phyloP scores from a whole-genome alignment of 2,888 invertebrate genomes.

The Cenopis cana region DNA sequence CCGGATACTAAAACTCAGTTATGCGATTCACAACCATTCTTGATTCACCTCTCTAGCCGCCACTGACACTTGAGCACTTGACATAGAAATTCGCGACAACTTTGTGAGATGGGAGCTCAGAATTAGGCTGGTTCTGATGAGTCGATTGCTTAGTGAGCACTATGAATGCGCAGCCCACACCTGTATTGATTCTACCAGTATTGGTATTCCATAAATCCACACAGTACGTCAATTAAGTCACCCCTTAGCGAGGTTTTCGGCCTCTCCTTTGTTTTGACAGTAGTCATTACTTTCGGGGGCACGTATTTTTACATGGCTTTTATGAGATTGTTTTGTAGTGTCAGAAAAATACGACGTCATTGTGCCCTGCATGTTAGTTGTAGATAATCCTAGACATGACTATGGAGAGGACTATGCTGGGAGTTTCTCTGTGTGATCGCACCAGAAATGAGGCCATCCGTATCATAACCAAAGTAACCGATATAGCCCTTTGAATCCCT shows the following conservation, averaged over 20 bases:
- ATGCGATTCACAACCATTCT: not conserved
- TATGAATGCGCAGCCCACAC: slow-evolving; percentile 11
- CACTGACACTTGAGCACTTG: not conserved
- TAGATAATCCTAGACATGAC: too few relatives aligned
- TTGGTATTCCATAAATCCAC: slow-evolving; percentile 37
- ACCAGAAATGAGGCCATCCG: too few relatives aligned
- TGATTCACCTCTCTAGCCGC: not conserved
- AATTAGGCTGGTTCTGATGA: not conserved
- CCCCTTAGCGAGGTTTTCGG: slow-evolving; percentile 38
- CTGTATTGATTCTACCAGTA: slow-evolving; percentile 14
- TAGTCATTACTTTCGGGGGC: slow-evolving; percentile 11
- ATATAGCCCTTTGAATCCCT: too few relatives aligned
- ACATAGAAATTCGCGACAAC: not conserved
- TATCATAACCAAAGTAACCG: too few relatives aligned
- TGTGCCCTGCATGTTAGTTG: too few relatives aligned
- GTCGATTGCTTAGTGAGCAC: not conserved
- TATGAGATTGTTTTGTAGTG: not conserved
- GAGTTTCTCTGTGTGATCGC: too few relatives aligned
- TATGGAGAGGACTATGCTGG: too few relatives aligned
- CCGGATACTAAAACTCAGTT: not conserved
- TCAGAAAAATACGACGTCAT: not conserved
- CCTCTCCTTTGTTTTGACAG: slow-evolving; percentile 33
- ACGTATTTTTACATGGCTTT: not conserved
- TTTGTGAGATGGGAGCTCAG: not conserved
- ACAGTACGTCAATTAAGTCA: slow-evolving; percentile 36